Percentiles rank a stretch among this genome's conserved stretches.
These are phyloP conservation scores for Mormyrus iriodes DNA, from an alignment of 2,113 vertebrate genomes.

Conservation along the genomic window DNA sequence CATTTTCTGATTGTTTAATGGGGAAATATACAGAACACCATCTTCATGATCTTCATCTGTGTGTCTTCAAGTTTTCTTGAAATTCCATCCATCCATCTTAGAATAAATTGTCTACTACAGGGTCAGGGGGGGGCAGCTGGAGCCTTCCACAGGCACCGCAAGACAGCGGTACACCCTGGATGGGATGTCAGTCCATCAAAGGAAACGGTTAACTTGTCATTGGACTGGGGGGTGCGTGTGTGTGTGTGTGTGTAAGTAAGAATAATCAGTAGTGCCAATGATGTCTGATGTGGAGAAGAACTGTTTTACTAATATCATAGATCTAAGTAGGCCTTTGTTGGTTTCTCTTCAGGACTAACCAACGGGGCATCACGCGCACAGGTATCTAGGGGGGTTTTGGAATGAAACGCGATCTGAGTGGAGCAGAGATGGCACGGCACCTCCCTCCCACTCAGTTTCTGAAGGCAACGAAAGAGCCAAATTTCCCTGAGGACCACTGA, in stretches of 20 bases:
- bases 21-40: not conserved
- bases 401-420: not conserved
- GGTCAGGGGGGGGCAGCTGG: not conserved
- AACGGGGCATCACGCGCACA: not conserved
- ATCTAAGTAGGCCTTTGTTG: not conserved
- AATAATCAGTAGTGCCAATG: too few species aligned
- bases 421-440: not conserved
- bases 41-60: not conserved
- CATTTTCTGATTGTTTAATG: not conserved
- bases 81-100: not conserved
- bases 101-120: not conserved
- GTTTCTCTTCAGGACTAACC: not conserved
- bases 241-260: too few species aligned
- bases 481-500: conserved; percentile 56
- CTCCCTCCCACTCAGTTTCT: not conserved
- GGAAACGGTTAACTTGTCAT: not conserved
- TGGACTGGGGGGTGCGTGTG: too few species aligned
- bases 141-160: not conserved
- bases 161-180: not conserved
- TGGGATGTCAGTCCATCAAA: not conserved
- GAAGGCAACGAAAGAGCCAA: conserved; percentile 27
- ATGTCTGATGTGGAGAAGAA: too few species aligned
- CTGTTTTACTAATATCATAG: not conserved
- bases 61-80: not conserved
- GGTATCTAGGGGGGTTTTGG: not conserved